phyloP scores from a whole-genome alignment of 2,113 vertebrate genomes.

The Cryptoleucopteryx plumbea region DNA sequence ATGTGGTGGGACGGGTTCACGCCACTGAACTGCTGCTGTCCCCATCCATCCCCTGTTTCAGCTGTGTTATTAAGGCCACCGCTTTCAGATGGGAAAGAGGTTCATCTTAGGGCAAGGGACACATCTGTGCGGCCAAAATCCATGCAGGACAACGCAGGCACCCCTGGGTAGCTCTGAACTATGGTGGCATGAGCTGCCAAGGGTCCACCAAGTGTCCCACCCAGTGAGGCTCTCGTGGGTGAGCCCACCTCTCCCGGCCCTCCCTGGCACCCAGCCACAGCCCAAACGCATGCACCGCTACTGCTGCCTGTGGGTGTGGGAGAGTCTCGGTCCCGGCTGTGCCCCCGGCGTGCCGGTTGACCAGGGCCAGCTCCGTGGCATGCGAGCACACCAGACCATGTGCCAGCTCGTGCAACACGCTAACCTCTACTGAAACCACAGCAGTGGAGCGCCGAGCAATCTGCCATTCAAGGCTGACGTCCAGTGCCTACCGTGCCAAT shows the following conservation, averaged over 20 bases:
- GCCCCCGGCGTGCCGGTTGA: accelerated
- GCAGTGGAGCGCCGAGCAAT: not conserved
- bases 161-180: not conserved
- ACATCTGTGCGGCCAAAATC: accelerated
- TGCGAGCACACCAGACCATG: accelerated
- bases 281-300: not conserved
- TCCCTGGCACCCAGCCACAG: accelerated
- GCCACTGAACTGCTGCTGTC: not conserved
- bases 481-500: not conserved
- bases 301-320: accelerated
- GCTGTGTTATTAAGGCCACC: not conserved
- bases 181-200: accelerated
- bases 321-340: accelerated
- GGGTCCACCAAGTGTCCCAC: not conserved
- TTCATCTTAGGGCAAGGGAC: not conserved
- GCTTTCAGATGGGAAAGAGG: not conserved
- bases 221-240: accelerated
- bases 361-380: not conserved
- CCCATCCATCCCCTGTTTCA: not conserved
- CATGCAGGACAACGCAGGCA: not conserved
- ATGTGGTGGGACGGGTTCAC: not conserved
- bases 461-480: not conserved
- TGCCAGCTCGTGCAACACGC: not conserved
- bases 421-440: not conserved
- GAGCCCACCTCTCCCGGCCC: not conserved